Percentiles rank a stretch among this genome's conserved stretches.
phyloP scores from a whole-genome alignment of 2,888 invertebrate species.

The Bhutanitis thaidina region DNA sequence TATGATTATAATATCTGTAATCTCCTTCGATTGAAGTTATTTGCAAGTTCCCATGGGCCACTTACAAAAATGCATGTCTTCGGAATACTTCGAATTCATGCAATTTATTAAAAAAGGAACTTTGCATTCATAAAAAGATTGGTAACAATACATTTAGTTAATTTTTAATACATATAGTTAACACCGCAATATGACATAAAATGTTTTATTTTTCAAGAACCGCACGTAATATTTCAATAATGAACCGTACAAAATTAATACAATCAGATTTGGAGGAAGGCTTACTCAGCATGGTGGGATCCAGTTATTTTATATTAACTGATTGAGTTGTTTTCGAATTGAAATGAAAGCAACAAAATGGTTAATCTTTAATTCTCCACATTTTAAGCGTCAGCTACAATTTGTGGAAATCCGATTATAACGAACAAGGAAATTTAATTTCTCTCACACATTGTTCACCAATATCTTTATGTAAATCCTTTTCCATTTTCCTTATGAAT shows the following conservation, averaged over 20 bases:
- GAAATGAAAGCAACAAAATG: slow-evolving; percentile 4
- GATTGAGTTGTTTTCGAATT: slow-evolving; percentile 8
- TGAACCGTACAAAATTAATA: neutral
- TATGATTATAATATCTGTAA: no score
- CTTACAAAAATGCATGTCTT: no score
- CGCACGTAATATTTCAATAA: neutral
- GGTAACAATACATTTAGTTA: no score
- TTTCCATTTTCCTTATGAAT: no score
- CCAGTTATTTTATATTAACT: slow-evolving; percentile 12
- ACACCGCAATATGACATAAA: no score
- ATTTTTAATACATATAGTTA: no score
- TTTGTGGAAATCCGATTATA: slow-evolving; percentile 5
- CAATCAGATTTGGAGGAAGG: neutral
- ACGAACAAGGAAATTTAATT: slow-evolving; percentile 2
- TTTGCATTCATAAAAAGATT: no score
- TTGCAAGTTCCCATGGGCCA: no score
- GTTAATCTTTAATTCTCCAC: slow-evolving; percentile 6
- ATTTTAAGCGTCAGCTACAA: slow-evolving; percentile 2
- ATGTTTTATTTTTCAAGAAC: neutral
- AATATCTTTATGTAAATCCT: neutral
- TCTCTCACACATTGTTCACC: neutral
- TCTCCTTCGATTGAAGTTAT: no score
- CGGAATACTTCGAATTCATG: no score
- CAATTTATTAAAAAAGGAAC: no score
- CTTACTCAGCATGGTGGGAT: neutral